Percentiles rank a stretch among this genome's conserved stretches.
These are phyloP conservation scores for Motacilla alba DNA, from an alignment of 2,113 vertebrate species.

Conservation along the genomic window DNA sequence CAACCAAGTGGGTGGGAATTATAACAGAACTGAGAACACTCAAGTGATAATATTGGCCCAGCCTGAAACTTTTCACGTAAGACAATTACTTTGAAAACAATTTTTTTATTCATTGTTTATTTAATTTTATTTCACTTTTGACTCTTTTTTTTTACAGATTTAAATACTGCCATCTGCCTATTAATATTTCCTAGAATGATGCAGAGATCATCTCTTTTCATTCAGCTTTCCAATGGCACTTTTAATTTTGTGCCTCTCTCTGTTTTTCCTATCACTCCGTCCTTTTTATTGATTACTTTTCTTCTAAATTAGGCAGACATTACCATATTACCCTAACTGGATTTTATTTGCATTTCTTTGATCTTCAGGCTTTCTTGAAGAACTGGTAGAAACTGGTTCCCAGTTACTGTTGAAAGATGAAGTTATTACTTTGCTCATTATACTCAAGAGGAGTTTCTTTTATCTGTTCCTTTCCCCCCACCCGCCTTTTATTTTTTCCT, in stretches of 20 bases:
- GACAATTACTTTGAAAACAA: neutral
- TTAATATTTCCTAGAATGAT: neutral
- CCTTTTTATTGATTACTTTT: constrained; percentile 32
- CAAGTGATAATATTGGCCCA: neutral
- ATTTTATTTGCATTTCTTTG: constrained; percentile 48
- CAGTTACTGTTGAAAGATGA: constrained; percentile 3
- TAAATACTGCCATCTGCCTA: neutral
- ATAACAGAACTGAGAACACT: neutral
- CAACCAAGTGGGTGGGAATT: neutral
- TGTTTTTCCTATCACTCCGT: neutral
- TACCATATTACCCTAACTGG: neutral
- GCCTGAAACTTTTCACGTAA: neutral
- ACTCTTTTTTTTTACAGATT: neutral
- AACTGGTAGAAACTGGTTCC: constrained; percentile 35
- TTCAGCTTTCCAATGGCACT: neutral
- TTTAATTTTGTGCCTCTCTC: neutral
- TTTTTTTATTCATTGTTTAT: neutral
- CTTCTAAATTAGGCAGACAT: neutral
- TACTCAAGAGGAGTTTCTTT: neutral
- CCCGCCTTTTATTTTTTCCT: rapidly evolving
- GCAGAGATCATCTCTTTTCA: neutral
- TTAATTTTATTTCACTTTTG: neutral
- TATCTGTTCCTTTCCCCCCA: neutral
- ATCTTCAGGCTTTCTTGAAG: constrained; percentile 11
- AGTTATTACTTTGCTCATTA: constrained; percentile 16